A percentile compares a stretch with the other conserved stretches of the same genome.
Evolutionary conservation across 2,888 invertebrate genomes (phyloP).

Genomic region (Agriopis leucophaearia): DNA sequence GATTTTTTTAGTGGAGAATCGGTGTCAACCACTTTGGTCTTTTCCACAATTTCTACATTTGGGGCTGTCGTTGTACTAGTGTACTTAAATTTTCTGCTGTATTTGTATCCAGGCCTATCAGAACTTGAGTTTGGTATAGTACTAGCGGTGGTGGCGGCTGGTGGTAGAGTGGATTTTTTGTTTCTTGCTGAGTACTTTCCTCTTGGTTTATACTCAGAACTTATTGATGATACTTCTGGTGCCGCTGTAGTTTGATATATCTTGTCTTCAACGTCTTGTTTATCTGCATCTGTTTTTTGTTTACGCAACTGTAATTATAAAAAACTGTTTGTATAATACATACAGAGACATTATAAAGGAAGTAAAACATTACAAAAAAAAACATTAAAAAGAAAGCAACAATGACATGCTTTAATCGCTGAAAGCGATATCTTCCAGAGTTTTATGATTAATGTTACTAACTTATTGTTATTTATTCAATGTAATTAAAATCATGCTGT

Average conservation of each 20-base stretch:
- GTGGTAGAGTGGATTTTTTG: slow-evolving; percentile 62
- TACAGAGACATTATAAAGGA: not conserved
- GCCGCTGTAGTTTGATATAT: slow-evolving; percentile 47
- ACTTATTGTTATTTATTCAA: not conserved
- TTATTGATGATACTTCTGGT: slow-evolving; percentile 55
- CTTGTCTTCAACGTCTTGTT: slow-evolving; percentile 52
- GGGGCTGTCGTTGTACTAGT: slow-evolving; percentile 63
- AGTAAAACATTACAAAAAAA: not conserved
- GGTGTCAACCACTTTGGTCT: slow-evolving; percentile 58
- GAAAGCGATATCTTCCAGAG: too few species aligned
- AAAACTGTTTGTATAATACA: not conserved
- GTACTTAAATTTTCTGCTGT: slow-evolving; percentile 72
- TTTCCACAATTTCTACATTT: slow-evolving; percentile 52
- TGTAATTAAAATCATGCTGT: slow-evolving; percentile 2
- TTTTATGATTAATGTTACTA: too few species aligned
- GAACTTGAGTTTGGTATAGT: slow-evolving; percentile 49
- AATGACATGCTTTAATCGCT: too few species aligned
- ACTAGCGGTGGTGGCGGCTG: slow-evolving; percentile 51
- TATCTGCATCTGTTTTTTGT: slow-evolving; percentile 57
- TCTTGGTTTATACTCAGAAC: slow-evolving; percentile 64
- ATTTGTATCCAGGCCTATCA: slow-evolving; percentile 67
- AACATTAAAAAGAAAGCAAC: too few species aligned
- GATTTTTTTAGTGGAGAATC: slow-evolving; percentile 63
- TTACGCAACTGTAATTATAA: slow-evolving; percentile 69
- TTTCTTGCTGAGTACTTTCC: slow-evolving; percentile 66